Evolutionary conservation across 2,113 vertebrate species (phyloP).

Genomic region (Nettapus auritus): DNA sequence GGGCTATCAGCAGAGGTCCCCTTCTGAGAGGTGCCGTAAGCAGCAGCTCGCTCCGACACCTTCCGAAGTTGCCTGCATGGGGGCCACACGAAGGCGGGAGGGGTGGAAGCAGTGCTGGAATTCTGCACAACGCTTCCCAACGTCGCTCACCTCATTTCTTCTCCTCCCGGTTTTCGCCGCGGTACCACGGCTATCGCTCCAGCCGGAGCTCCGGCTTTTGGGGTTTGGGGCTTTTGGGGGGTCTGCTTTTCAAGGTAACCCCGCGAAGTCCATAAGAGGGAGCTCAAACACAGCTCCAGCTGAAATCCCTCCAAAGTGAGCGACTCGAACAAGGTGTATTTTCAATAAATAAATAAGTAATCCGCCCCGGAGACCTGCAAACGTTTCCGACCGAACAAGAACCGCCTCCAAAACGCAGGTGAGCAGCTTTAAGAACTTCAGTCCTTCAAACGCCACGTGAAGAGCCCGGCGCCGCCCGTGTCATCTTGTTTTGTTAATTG

Average conservation of each 20-base stretch:
- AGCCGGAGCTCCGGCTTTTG: neutral
- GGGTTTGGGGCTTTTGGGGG: neutral
- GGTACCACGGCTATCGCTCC: neutral
- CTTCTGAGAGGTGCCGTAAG: neutral
- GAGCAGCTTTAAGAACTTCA: neutral
- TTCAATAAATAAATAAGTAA: neutral
- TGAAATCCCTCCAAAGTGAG: neutral
- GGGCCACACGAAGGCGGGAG: neutral
- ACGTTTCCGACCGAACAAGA: neutral
- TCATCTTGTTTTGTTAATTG: neutral
- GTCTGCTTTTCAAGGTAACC: neutral
- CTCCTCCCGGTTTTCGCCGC: neutral
- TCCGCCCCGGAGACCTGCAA: neutral
- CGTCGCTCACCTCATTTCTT: neutral
- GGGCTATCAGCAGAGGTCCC: neutral
- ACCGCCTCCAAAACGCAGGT: neutral
- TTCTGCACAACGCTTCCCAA: neutral
- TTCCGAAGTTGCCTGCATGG: rapidly evolving
- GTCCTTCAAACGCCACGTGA: neutral
- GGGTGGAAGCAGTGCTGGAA: neutral
- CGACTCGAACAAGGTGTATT: neutral
- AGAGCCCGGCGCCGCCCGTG: neutral
- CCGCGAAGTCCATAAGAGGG: constrained; percentile 6
- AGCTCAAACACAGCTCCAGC: constrained; percentile 9
- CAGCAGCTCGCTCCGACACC: neutral